These are phyloP conservation scores for Potamarius usumacintae DNA, from an alignment of 2,113 vertebrate genomes.

Conservation along the genomic window DNA sequence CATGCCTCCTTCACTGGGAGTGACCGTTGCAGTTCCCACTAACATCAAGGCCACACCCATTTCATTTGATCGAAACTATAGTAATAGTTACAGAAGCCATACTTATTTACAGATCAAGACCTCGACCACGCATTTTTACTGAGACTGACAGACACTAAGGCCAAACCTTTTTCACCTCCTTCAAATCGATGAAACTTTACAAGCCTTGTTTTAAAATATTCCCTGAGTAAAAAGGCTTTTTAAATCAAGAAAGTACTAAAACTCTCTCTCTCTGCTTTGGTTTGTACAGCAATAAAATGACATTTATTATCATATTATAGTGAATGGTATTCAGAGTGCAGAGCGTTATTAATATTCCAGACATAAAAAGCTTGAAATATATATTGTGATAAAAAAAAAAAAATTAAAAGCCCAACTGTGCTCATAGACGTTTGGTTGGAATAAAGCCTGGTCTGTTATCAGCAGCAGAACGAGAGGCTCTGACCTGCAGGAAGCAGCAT, in stretches of 20 bases:
- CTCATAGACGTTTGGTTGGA: constrained; percentile 17
- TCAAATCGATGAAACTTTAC: neutral
- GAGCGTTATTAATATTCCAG: neutral
- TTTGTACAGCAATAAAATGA: neutral
- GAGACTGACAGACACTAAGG: neutral
- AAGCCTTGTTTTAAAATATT: neutral
- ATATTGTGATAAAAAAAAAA: neutral
- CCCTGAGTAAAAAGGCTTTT: neutral
- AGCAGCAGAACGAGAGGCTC: constrained; percentile 10
- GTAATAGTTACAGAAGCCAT: neutral
- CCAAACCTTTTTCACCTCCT: neutral
- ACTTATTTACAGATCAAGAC: neutral
- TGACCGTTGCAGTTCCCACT: neutral
- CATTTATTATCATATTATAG: neutral
- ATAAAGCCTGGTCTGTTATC: constrained; percentile 31
- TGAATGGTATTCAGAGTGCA: neutral
- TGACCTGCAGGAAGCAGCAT: constrained; percentile 15
- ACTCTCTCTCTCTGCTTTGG: neutral
- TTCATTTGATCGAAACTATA: neutral
- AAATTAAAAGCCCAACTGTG: neutral
- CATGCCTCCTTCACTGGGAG: too few relatives aligned
- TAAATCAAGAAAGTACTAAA: neutral
- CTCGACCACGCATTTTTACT: neutral
- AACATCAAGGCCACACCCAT: neutral
- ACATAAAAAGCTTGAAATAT: constrained; percentile 25